These are phyloP conservation scores for rat (Rattus norvegicus) DNA, from an alignment of 2,113 vertebrate species.

Conservation along the genomic window DNA sequence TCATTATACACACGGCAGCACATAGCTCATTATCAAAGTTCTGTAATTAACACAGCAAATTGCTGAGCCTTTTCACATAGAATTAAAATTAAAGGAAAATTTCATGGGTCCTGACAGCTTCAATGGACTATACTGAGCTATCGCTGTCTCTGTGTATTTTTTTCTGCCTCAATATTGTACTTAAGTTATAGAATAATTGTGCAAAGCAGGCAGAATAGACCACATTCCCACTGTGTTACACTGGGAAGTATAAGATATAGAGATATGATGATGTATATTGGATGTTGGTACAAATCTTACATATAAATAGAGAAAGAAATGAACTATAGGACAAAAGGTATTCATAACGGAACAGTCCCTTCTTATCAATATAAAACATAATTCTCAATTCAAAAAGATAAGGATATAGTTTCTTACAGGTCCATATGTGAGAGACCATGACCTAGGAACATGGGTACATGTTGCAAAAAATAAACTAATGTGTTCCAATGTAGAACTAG, in stretches of 20 bases:
- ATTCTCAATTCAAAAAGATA: not conserved
- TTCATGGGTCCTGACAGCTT: too few species aligned
- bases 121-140: not conserved
- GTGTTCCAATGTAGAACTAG: not conserved
- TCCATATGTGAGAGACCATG: not conserved
- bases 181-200: not conserved
- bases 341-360: not conserved
- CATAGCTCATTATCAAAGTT: not conserved
- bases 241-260: not conserved
- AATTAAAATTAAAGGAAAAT: not conserved
- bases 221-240: not conserved
- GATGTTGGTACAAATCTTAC: not conserved
- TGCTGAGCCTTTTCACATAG: not conserved
- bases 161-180: not conserved
- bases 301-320: not conserved
- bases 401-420: not conserved
- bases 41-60: not conserved
- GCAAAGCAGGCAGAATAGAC: not conserved
- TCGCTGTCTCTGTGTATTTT: too few species aligned
- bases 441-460: not conserved
- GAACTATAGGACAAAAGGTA: fast-evolving
- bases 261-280: not conserved
- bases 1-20: not conserved
- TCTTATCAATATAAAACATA: not conserved
- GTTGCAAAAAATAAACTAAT: not conserved